phyloP scores from a whole-genome alignment of 2,113 vertebrate genomes.

The Pangasianodon hypophthalmus region DNA sequence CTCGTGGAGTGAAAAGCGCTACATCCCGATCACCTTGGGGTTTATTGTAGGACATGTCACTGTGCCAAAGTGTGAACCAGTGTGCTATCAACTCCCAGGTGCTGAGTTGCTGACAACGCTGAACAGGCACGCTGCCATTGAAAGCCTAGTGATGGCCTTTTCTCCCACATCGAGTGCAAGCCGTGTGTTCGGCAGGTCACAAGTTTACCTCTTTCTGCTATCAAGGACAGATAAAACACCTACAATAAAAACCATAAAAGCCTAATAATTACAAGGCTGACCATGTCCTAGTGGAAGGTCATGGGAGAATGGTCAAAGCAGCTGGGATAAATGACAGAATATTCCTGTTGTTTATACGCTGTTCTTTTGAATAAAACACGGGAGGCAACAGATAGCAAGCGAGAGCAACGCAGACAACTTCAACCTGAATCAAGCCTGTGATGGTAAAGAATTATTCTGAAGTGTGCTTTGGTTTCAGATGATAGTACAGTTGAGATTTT shows the following conservation, averaged over 20 bases:
- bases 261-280: neutral
- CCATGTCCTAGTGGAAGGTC: neutral
- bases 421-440: neutral
- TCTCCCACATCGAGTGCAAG: constrained; percentile 27
- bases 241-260: neutral
- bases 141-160: constrained; percentile 34
- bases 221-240: constrained; percentile 31
- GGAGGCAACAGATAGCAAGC: neutral
- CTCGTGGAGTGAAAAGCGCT: neutral
- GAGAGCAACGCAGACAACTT: neutral
- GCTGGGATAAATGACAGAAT: neutral
- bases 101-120: constrained; percentile 49
- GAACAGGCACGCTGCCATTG: constrained; percentile 31
- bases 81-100: constrained; percentile 48
- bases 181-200: neutral
- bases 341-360: neutral
- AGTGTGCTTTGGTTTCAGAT: neutral
- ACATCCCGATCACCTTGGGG: constrained; percentile 6
- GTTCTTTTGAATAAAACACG: neutral
- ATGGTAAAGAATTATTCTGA: neutral
- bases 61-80: constrained; percentile 44
- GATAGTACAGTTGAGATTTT: neutral
- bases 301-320: neutral
- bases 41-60: constrained; percentile 43
- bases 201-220: neutral